Percentiles rank a stretch among this genome's conserved stretches.
Evolutionary conservation across 1,140 invertebrate genomes (phyloP).

Genomic region (Drosophila carrolli): DNA sequence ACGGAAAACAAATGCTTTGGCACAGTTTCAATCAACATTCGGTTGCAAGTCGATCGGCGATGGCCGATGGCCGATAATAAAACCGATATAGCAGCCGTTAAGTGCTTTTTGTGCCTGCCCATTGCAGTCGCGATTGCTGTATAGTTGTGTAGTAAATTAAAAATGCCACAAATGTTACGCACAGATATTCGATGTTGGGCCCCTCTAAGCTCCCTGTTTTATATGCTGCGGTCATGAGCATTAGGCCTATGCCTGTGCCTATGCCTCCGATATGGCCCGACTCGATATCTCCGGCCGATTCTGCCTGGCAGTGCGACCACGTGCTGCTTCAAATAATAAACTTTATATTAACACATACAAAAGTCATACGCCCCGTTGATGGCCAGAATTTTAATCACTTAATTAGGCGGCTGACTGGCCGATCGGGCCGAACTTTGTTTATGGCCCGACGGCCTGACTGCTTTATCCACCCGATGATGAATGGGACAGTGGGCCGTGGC

Average conservation of each 20-base stretch:
- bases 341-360: constrained; percentile 83
- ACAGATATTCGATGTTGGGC: constrained; percentile 63
- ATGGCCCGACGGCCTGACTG: constrained; percentile 47
- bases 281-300: constrained; percentile 11
- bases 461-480: constrained; percentile 57
- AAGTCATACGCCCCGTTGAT: constrained; percentile 68
- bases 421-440: constrained; percentile 56
- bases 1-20: constrained; percentile 63
- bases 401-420: constrained; percentile 57
- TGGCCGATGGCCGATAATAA: constrained; percentile 65
- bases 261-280: constrained; percentile 46
- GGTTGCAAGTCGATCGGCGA: constrained; percentile 69
- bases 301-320: constrained; percentile 50
- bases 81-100: constrained; percentile 78
- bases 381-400: constrained; percentile 80
- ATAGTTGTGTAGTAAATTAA: constrained; percentile 72
- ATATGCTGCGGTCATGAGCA: constrained; percentile 60
- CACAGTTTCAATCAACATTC: constrained; percentile 79
- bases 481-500: constrained; percentile 44
- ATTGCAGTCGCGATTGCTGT: constrained; percentile 51
- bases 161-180: constrained; percentile 82
- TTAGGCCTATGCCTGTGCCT: constrained; percentile 47
- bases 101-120: constrained; percentile 58
- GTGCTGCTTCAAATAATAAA: constrained; percentile 83
- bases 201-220: constrained; percentile 40